Percentiles rank a stretch among this genome's conserved stretches.
phyloP scores from a whole-genome alignment of 1,140 invertebrate species.

The Procambarus clarkii region DNA sequence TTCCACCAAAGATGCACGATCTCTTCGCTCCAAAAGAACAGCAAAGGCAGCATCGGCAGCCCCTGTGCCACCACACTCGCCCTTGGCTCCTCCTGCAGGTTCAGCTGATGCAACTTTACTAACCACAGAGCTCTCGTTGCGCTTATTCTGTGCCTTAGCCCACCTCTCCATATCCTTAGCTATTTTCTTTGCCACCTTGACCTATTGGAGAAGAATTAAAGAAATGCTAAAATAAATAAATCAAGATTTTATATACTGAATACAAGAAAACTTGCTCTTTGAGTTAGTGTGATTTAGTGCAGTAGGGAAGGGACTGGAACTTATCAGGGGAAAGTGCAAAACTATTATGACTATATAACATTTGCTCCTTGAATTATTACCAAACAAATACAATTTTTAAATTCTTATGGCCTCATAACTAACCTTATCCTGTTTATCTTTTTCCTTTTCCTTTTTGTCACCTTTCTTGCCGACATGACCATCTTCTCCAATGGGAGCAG shows the following conservation, averaged over 20 bases:
- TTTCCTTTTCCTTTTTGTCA: constrained; percentile 74
- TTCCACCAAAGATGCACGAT: constrained; percentile 48
- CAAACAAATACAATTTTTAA: background rate
- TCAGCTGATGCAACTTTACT: constrained; percentile 77
- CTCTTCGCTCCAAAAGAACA: constrained; percentile 67
- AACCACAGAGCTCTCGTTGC: constrained; percentile 90
- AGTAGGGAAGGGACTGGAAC: no score
- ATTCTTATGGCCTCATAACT: background rate
- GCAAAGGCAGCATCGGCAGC: constrained; percentile 72
- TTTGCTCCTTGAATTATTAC: background rate
- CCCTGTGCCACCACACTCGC: constrained; percentile 70
- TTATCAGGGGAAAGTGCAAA: no score
- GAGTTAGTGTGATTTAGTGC: no score
- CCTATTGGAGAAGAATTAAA: constrained; percentile 81
- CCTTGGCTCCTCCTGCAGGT: constrained; percentile 48
- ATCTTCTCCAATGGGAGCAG: constrained; percentile 78
- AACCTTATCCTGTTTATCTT: constrained; percentile 73
- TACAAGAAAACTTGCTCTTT: background rate
- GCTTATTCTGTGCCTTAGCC: constrained; percentile 98
- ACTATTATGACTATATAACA: no score
- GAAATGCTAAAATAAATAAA: no score
- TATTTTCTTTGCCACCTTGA: constrained; percentile 98
- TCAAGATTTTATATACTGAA: background rate
- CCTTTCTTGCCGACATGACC: constrained; percentile 65
- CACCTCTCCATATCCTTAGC: constrained; percentile 97